Evolutionary conservation across 2,113 vertebrate genomes (phyloP), one percentile per base, ranked within the genome.

Genomic region (Eulemur macaco): DNA sequence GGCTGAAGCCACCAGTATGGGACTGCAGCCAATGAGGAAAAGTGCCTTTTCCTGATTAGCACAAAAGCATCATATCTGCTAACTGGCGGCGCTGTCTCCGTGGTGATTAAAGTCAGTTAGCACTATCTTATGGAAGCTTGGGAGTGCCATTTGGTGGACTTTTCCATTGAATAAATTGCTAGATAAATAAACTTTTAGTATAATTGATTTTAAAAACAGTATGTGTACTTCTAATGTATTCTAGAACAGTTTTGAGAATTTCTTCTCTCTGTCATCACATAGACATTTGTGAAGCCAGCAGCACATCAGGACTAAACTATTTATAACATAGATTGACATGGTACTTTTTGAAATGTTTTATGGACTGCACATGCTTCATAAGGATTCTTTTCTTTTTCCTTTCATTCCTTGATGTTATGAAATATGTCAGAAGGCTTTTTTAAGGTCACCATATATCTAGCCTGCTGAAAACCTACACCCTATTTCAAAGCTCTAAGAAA

Each of bases 401-500:
- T 52, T 37, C 37, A 74, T 83, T 92, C 50, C 95, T 94, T 95
- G 78, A 89, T 93, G 68, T 78, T 95, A 96, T 78, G 89, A 96
- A 92, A 89, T 54, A 89, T 73, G 96, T 95, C 64, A 66, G 86
- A 89, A 89, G n/a, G 29, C 52, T 66, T 91, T 68, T 84, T 5
- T 4, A 13, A 73, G 94, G 81, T 76, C 25, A n/a, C 78, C 29
- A 10, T 96, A 64, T 78, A 93, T 95, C 90, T 56, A 80, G n/a
- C 39, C 56, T 97, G 87, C 92, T 86, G 77, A 91, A 95, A 94
- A 84, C 1, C 0, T 73, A 77, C 39, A 50, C 71, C 85, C 25
- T 80, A 9, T 84, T 93, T 93, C 39, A 95, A 89, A 96, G 69
- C 80, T 94, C 94, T 64, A 89, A 96, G 83, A 97, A 98, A 89